A percentile compares a stretch with the other conserved stretches of the same genome.
phyloP scores from a whole-genome alignment of 2,888 invertebrate species.

The Argyresthia albistria region DNA sequence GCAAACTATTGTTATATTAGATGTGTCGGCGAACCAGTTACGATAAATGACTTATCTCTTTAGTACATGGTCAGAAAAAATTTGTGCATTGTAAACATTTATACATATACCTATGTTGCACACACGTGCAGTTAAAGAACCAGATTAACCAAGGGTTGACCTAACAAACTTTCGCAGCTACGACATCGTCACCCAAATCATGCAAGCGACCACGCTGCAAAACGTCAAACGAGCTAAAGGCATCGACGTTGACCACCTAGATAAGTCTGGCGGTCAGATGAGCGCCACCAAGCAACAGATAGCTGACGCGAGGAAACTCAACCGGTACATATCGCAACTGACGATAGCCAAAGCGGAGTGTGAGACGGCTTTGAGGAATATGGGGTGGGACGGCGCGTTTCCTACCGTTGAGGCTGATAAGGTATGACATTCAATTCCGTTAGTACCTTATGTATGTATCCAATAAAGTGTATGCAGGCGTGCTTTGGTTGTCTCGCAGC shows the following conservation, averaged over 20 bases:
- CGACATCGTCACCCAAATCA: conserved; percentile 92
- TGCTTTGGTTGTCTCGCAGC: too few relatives aligned
- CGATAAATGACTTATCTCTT: too few relatives aligned
- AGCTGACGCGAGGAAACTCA: conserved; percentile 84
- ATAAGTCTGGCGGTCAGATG: conserved; percentile 64
- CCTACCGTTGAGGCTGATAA: conserved; percentile 65
- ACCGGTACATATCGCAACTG: conserved; percentile 87
- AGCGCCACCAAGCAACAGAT: conserved; percentile 83
- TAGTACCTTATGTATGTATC: too few relatives aligned
- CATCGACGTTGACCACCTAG: conserved; percentile 74
- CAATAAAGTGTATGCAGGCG: too few relatives aligned
- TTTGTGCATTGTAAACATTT: too few relatives aligned
- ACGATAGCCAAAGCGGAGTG: conserved; percentile 86
- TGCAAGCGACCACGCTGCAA: conserved; percentile 94
- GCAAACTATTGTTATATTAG: too few relatives aligned
- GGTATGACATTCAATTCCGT: too few relatives aligned
- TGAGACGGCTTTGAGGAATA: conserved; percentile 79
- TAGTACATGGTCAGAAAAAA: too few relatives aligned
- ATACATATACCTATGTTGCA: too few relatives aligned
- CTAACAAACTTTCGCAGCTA: conserved; percentile 59
- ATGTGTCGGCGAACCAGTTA: too few relatives aligned
- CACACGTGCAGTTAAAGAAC: too few relatives aligned
- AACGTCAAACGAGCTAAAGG: conserved; percentile 91
- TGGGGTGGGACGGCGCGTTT: conserved; percentile 85
- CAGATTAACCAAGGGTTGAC: too few relatives aligned